phyloP scores from a whole-genome alignment of 2,113 vertebrate genomes.

The Hippopotamus amphibius region DNA sequence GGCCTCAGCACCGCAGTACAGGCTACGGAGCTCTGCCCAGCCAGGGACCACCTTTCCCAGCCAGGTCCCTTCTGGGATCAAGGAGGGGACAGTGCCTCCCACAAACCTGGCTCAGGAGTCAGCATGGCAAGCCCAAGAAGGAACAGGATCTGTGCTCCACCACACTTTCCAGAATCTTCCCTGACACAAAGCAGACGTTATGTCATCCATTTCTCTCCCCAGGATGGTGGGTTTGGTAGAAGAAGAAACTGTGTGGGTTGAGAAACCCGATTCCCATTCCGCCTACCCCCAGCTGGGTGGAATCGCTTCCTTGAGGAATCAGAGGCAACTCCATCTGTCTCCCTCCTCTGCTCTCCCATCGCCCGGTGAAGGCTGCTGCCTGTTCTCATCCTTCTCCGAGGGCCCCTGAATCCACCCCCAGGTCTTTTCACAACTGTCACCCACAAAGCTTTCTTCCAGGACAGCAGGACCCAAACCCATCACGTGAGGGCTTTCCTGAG shows the following conservation, averaged over 20 bases:
- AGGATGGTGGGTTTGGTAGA: neutral
- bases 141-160: neutral
- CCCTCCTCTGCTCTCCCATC: neutral
- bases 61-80: neutral
- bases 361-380: fast-evolving
- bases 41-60: neutral
- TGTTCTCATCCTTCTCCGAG: neutral
- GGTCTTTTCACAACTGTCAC: neutral
- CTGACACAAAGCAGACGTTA: neutral
- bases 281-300: fast-evolving
- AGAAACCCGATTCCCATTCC: neutral
- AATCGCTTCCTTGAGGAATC: neutral
- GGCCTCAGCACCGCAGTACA: neutral
- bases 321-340: too few relatives aligned
- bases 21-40: neutral
- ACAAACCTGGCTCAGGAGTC: neutral
- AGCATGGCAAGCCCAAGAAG: neutral
- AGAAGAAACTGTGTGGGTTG: neutral
- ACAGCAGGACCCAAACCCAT: neutral
- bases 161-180: neutral
- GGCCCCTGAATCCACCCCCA: neutral
- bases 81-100: fast-evolving
- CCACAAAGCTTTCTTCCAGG: neutral
- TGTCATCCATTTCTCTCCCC: neutral
- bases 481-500: neutral